Evolutionary conservation across 2,113 vertebrate genomes (phyloP), one percentile per base, ranked within the genome.

Genomic region (Mormoops blainvillei): DNA sequence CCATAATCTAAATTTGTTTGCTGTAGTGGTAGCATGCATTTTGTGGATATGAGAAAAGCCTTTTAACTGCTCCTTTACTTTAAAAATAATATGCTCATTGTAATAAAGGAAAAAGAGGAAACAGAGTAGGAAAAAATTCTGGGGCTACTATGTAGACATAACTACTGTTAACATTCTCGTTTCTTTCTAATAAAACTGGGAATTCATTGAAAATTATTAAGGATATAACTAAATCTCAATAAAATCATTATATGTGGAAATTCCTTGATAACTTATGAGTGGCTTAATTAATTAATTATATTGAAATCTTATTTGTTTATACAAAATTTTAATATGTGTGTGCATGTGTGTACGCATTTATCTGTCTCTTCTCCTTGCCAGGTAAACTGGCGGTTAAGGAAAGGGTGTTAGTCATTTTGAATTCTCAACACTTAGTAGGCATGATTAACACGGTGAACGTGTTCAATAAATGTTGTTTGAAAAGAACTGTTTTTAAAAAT

Each of bases 271-370:
- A 71, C 41, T 26, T 26, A 65, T 86, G 56, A 45, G 16, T 71
- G 22, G 24, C 70, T 84, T 97, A 85, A 88, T 65, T 97, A 89
- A 80, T 28, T 58, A 83, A 76, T 89, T 14, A 4, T 78, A 65
- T 56, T 80, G 13, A 91, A 93, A 31, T 11, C 12, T 65, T 85
- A 84, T 33, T 83, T 94, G 78, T 87, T 78, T 85, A 81, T 38
- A 54, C 12, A 71, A 92, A 89, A 73, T 58, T 56, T 92, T 82
- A 78, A 83, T 89, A 50, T 41, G 12, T 26, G 4, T 38, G 15
- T 80, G 7, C 28, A 19, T 20, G 22, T 24, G 2, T 76, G 24
- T 85, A 4, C 61, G 14, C 58, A 33, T 84, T 33, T 54, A 15
- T 85, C 48, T 90, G 10, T 58, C 48, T 67, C 93, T 61, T 54